phyloP scores from a whole-genome alignment of 2,888 invertebrate species.

The Tetramorium bicarinatum region DNA sequence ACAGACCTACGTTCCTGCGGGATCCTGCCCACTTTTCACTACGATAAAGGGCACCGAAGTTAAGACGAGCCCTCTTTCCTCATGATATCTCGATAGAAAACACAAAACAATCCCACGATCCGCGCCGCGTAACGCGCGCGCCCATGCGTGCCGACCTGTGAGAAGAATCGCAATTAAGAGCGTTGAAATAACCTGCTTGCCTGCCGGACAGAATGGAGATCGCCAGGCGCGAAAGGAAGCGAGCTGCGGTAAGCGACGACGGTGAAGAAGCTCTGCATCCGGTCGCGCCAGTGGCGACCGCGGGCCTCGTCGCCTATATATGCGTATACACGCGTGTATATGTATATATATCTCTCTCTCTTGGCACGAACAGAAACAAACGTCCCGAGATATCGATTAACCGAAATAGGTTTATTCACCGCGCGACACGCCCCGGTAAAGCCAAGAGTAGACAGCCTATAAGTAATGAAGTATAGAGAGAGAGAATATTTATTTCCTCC shows the following conservation, averaged over 20 bases:
- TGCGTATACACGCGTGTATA: not conserved
- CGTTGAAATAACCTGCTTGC: constrained; percentile 64
- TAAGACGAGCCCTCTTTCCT: not conserved
- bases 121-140: constrained; percentile 45
- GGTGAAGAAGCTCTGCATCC: constrained; percentile 61
- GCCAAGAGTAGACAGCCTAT: not conserved
- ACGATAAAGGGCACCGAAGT: constrained; percentile 14
- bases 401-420: constrained; percentile 4
- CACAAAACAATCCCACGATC: constrained; percentile 60
- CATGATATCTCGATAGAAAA: constrained; percentile 25
- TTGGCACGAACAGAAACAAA: not conserved
- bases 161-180: constrained; percentile 74
- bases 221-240: constrained; percentile 69
- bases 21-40: not conserved
- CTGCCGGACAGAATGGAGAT: constrained; percentile 57
- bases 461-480: constrained; percentile 24
- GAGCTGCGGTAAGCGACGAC: constrained; percentile 60
- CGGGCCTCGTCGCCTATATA: not conserved
- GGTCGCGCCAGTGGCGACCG: constrained; percentile 49
- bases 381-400: not conserved
- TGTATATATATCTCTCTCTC: not conserved
- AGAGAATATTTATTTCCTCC: constrained; percentile 40
- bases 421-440: not conserved
- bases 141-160: constrained; percentile 63
- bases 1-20: not conserved